Evolutionary conservation across 2,797 vertebrate species (phyloP).

Genomic region (Rousettus madagascariensis): DNA sequence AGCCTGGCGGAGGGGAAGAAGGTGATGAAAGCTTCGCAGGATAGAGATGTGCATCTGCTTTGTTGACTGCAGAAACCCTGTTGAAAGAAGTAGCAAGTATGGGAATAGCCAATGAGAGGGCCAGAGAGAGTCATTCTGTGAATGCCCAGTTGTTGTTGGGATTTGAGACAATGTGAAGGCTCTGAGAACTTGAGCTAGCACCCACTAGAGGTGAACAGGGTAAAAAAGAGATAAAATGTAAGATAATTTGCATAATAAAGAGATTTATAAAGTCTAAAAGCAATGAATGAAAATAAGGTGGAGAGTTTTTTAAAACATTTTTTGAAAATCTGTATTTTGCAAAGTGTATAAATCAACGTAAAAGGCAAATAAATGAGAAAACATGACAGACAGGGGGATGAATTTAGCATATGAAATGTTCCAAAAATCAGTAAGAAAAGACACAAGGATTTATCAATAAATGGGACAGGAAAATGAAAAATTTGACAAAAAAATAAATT

Average conservation of each 20-base stretch:
- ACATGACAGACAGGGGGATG: neutral
- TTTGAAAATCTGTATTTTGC: neutral
- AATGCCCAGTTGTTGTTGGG: neutral
- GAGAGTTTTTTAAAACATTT: neutral
- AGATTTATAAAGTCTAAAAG: neutral
- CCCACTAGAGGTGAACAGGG: neutral
- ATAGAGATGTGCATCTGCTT: neutral
- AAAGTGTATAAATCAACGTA: neutral
- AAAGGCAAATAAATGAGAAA: slow-evolving; percentile 33
- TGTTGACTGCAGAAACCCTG: neutral
- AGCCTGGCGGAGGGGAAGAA: neutral
- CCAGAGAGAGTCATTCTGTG: neutral
- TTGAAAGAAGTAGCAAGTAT: neutral
- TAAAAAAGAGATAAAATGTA: neutral
- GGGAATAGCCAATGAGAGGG: neutral
- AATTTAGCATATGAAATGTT: neutral
- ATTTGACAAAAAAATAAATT: slow-evolving; percentile 26
- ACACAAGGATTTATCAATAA: neutral
- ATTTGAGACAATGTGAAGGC: neutral
- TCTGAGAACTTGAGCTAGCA: neutral
- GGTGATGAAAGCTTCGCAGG: too few species aligned
- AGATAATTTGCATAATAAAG: neutral
- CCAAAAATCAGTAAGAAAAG: neutral
- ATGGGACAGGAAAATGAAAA: neutral
- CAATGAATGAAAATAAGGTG: slow-evolving; percentile 1